Base-by-base conservation (phyloP, 37 sponge, comb jelly and placozoan species). In the Diacarnus erythraeanus region DNA sequence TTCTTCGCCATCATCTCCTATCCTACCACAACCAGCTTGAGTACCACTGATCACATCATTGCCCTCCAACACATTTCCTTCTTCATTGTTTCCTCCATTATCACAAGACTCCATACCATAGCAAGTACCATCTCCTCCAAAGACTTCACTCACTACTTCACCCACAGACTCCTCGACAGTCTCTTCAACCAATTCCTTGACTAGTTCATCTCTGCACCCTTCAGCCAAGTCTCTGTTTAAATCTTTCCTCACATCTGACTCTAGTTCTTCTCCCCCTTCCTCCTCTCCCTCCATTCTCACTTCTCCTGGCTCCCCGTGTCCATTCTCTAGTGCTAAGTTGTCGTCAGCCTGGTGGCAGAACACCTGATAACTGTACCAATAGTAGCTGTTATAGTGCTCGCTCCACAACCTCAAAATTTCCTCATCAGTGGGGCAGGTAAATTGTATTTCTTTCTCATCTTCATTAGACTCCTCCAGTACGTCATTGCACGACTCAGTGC, bases 381-480 rank as follows among this genome's bases (percentile, higher is more conserved):
- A 89, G 72, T 77, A 84, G 18, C 74, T 59, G 66, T 94, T 83
- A 64, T 94, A 87, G 78, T 82, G 86, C 38, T 76, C 77, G 4
- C 12, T 30, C 89, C 87, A 83, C 78, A 86, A 36, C 30, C 35
- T 27, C 70, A 64, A 10, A 51, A 94, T 27, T 20, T 88, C 84
- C 75, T 86, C 87, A 72, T 84, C 71, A 12, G 66, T 17, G 34
- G 9, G 34, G 9, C 15, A 5, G 9, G 60, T 2, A 6, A 73
- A 25, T 4, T 71, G n/a, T 12, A 23, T n/a, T 40, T 37, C 42
- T 3, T 3, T 35, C 2, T 5, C 66, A 30, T 30, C 66, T 31
- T 30, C 34, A 2, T 31, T 30, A 30, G 66, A 30, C 35, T 30
- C 51, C 51, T 47, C 51, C n/a, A n/a, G n/a, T n/a, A n/a, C 60